Base-by-base conservation (phyloP, 1,140 invertebrate species). In the Cepaea nemoralis region DNA sequence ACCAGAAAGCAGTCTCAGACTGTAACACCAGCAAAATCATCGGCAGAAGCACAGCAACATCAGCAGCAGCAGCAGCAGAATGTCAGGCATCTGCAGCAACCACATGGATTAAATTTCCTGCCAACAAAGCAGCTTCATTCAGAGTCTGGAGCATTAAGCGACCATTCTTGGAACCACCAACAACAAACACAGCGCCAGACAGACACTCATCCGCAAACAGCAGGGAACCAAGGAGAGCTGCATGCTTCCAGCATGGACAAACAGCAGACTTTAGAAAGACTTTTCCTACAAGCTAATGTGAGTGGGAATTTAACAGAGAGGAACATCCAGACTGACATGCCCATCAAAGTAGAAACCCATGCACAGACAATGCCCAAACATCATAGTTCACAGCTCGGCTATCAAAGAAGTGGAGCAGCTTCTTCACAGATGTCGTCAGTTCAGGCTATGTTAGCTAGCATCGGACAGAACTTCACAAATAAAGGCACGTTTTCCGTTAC, bases 211-310 rank as follows among this genome's bases (percentile, higher is more conserved):
- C 35, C 77, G 10, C 27, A 27, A 27, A 27, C 76, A 27, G 24
- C 59, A 3, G 63, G 31, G 27, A 75, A 50, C 45, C 48, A 35
- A 22, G 55, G 33, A n/a, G 55, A 77, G 8, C 6, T 63, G 5
- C 16, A 27, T 2, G n/a, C n/a, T 14, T 12, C 75, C 10, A 63
- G 31, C 6, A n/a, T 69, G 14, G 66, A 79, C 24, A 79, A 79
- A 48, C 77, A 79, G 19, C 77, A 67, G 40, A 24, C 66, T 5
- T 19, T 69, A 37, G 59, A 79, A 27, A 79, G 42, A 33, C 77
- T 79, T 45, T n/a, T 79, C n/a, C 59, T 12, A 2, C 77, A 79
- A 42, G 63, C 77, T 50, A 69, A 22, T 45, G 33, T 45, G 0
- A 27, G 40, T 35, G 35, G 27, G 22, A 45, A 27, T 31, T 33